Base-by-base conservation (phyloP, 2,888 invertebrate species). In the Drosophila colorata region DNA sequence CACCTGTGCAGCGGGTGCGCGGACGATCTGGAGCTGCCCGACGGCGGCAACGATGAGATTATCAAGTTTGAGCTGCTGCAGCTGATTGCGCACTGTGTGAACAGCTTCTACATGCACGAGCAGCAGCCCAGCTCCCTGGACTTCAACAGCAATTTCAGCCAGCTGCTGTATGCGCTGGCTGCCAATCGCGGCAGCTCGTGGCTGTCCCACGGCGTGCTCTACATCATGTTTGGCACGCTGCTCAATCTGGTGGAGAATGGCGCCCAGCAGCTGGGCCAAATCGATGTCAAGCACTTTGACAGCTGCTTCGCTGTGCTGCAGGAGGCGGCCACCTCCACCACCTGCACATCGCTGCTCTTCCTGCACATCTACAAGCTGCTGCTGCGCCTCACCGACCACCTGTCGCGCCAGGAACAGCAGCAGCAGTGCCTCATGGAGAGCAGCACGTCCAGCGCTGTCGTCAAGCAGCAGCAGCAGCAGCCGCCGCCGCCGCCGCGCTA, bases 11-110 rank as follows among this genome's bases (percentile, higher is more conserved):
- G 61, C 48, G 60, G 52, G 25, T 69, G 59, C n/a, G 73, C 66
- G 0, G 48, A 73, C 14, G 78, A 74, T 4, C 6, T 37, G 11
- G 60, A 73, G 0, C 14, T n/a, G 5, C 28, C 28, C 9, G n/a
- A 35, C 2, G 43, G 14, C 2, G 49, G 59, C 4, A 91, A 92
- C 65, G 80, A 87, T 25, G 78, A 86, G 57, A 80, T 90, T 31
- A 90, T 92, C 9, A 91, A 90, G 75, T 82, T 82, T 3, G 90
- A 91, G 65, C 64, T 92, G 5, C 63, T 92, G 0, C 85, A 84
- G 23, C 65, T 92, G 20, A 86, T 90, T 55, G 87, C 84, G 2
- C 80, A 79, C 38, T 92, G 92, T 55, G 83, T 91, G 9, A 91
- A 91, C 40, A 91, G 90, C 60, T 80, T 92, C 40, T 90, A 90